Percentiles rank a stretch among this genome's conserved stretches.
These are phyloP conservation scores for Hyles vespertilio DNA, from an alignment of 1,140 invertebrate species.

Conservation along the genomic window DNA sequence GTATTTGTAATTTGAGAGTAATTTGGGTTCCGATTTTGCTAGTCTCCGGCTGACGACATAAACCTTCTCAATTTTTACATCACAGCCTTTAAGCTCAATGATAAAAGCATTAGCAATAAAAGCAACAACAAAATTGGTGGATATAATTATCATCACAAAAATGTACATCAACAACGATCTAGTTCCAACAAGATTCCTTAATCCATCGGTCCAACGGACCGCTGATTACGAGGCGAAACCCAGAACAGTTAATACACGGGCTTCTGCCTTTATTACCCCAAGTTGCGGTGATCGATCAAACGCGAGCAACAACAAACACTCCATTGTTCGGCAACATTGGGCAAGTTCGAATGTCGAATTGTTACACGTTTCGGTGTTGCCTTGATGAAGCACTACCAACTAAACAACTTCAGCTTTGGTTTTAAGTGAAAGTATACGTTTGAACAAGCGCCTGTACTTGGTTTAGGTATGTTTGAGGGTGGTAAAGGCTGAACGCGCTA, in stretches of 20 bases:
- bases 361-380: conserved; percentile 15
- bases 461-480: no score
- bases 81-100: no score
- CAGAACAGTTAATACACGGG: conserved; percentile 14
- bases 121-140: no score
- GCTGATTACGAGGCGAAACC: background rate
- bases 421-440: background rate
- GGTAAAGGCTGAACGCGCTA: no score
- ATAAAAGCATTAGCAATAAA: no score
- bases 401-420: conserved; percentile 2
- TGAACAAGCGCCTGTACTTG: background rate
- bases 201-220: no score
- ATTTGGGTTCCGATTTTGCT: no score
- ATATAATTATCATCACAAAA: no score
- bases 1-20: no score
- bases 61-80: no score
- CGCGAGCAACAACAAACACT: conserved; percentile 12
- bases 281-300: conserved; percentile 25
- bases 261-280: conserved; percentile 18
- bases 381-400: conserved; percentile 22
- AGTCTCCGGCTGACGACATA: no score
- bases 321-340: conserved; percentile 14
- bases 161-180: no score
- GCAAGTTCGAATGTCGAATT: conserved; percentile 17
- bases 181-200: background rate